A percentile compares a stretch with the other conserved stretches of the same genome.
These are phyloP conservation scores for Okamejei kenojei DNA, from an alignment of 2,797 vertebrate genomes.

Conservation along the genomic window DNA sequence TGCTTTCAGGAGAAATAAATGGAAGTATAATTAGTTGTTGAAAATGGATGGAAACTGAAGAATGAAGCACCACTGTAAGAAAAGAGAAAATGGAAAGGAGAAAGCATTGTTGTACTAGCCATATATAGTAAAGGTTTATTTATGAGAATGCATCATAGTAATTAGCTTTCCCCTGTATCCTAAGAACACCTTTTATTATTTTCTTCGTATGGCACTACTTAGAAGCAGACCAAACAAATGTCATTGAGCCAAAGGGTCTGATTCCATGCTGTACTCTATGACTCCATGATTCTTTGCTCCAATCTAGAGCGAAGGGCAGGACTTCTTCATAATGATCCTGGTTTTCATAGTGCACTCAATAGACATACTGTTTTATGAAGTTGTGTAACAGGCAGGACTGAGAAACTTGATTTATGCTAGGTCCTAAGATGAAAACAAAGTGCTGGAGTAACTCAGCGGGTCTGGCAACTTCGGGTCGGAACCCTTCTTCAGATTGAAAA, in stretches of 20 bases:
- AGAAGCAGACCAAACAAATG: not conserved
- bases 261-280: too few species aligned
- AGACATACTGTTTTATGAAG: not conserved
- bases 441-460: too few species aligned
- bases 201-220: not conserved
- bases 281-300: too few species aligned
- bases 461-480: too few species aligned
- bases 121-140: not conserved
- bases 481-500: too few species aligned
- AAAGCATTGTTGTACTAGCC: not conserved
- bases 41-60: not conserved
- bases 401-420: not conserved
- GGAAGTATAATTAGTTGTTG: too few species aligned
- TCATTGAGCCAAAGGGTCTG: too few species aligned
- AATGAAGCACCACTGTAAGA: not conserved
- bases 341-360: not conserved
- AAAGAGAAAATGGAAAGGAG: not conserved
- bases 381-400: not conserved
- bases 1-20: too few species aligned
- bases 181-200: not conserved
- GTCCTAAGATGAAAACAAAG: not conserved
- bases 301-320: not conserved
- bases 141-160: not conserved
- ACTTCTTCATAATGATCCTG: not conserved
- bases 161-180: not conserved